Evolutionary conservation across 2,888 invertebrate genomes (phyloP), one percentile per base, ranked within the genome.

Genomic region (Bellardia pandia): DNA sequence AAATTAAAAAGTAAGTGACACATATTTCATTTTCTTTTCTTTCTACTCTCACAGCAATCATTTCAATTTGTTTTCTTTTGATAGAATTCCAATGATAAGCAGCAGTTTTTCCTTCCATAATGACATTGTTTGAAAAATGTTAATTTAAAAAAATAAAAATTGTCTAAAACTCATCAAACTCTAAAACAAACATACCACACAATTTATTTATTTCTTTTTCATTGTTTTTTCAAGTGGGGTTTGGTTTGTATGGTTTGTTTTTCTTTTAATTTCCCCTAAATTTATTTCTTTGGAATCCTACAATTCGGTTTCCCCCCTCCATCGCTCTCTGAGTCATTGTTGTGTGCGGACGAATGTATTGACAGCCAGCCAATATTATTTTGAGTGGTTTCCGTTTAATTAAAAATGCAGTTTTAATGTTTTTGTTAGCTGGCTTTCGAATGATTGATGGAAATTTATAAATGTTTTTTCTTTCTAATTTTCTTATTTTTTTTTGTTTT

Each of bases 361-460:
- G 86, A 86, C 86, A 86, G 86, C 76, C 86, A 86, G 86, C 76
- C 64, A 82, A 74, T 82, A 74, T 78, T 71, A 77, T 71, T 83
- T 83, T 60, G 81, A 74, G 72, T 86, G 66, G 62, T 86, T 82
- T 86, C 68, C 77, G 82, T 86, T 85, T 81, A 85, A 85, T 85
- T 85, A 85, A 81, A 85, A 76, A 76, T 72, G 64, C 76, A 72
- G 40, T 85, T 66, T 68, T 48, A 5, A 8, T 68, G 42, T 68
- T 23, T 68, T 68, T 48, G 9, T 45, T 68, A 5, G 48, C 16
- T 13, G 42, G 23, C n/a, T 45, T 68, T 68, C 8, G 6, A 58
- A 68, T 66, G 74, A 75, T 81, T 56, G 74, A 81, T 75, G 45
- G 45, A 66, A 75, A 51, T 56, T 14, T 53, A 58, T 75, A 30